Evolutionary conservation across 1,140 invertebrate genomes (phyloP).

Genomic region (Plodia interpunctella): DNA sequence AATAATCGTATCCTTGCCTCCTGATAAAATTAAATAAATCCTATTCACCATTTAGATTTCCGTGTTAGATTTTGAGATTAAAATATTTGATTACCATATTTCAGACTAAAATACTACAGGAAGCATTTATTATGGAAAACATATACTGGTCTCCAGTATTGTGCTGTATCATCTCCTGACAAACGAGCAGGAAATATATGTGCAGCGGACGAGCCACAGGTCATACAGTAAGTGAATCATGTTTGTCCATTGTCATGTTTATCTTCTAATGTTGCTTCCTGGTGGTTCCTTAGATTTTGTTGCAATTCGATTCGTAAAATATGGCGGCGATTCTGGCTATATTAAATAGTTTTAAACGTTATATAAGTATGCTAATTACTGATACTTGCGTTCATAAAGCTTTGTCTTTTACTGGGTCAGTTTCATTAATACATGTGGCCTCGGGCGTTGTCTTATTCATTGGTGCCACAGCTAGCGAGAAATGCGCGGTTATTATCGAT

Average conservation of each 20-base stretch:
- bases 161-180: constrained; percentile 83
- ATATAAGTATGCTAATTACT: constrained; percentile 4
- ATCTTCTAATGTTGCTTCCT: no score
- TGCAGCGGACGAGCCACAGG: constrained; percentile 81
- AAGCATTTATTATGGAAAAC: constrained; percentile 91
- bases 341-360: no score
- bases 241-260: constrained; percentile 1
- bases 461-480: not conserved
- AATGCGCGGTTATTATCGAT: not conserved
- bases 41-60: no score
- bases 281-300: no score
- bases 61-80: no score
- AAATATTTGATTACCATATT: constrained; percentile 13
- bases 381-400: not conserved
- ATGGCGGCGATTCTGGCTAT: no score
- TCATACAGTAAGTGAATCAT: constrained; percentile 80
- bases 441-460: not conserved
- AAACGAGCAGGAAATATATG: constrained; percentile 80
- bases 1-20: no score
- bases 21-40: no score
- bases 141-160: constrained; percentile 78
- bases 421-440: not conserved
- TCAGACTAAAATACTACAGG: constrained; percentile 89
- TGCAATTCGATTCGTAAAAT: no score
- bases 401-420: constrained; percentile 2